A percentile compares a stretch with the other conserved stretches of the same genome.
Conservation (phyloP, 2,888 invertebrate species). For the Athripsodes cinereus region DNA sequence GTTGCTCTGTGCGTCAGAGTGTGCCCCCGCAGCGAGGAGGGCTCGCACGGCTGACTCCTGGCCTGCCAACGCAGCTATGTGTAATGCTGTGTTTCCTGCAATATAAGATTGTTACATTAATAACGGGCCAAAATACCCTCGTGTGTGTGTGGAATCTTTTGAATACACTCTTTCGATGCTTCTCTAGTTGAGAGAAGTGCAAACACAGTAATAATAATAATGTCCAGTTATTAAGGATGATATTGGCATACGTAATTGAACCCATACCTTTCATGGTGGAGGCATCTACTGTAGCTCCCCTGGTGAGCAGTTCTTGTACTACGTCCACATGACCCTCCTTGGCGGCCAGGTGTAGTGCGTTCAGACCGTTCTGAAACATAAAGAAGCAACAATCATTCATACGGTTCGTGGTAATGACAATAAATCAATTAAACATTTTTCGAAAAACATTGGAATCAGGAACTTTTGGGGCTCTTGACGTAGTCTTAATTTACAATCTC, state of each 20-base stretch:
- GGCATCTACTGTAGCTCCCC: constrained; percentile 90
- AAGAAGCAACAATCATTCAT: constrained; percentile 13
- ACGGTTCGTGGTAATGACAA: too few species aligned
- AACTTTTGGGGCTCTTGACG: too few species aligned
- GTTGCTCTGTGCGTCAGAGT: constrained; percentile 93
- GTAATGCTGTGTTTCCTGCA: constrained; percentile 77
- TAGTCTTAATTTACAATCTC: too few species aligned
- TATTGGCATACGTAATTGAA: not conserved
- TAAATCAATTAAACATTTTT: too few species aligned
- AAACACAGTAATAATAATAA: not conserved
- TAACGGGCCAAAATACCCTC: too few species aligned
- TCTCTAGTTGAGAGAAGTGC: too few species aligned
- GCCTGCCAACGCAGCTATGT: constrained; percentile 96
- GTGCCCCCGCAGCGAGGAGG: constrained; percentile 85
- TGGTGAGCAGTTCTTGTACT: constrained; percentile 81
- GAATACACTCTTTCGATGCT: too few species aligned
- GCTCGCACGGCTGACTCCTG: constrained; percentile 90
- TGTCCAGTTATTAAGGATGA: not conserved
- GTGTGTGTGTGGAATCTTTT: too few species aligned
- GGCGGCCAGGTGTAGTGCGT: constrained; percentile 93
- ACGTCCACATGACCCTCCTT: constrained; percentile 96
- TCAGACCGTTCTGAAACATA: constrained; percentile 84
- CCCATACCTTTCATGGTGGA: constrained; percentile 92
- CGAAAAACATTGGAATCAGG: too few species aligned
- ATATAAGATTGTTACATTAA: not conserved